phyloP scores from a whole-genome alignment of 2,797 vertebrate species.

The Dallia pectoralis region DNA sequence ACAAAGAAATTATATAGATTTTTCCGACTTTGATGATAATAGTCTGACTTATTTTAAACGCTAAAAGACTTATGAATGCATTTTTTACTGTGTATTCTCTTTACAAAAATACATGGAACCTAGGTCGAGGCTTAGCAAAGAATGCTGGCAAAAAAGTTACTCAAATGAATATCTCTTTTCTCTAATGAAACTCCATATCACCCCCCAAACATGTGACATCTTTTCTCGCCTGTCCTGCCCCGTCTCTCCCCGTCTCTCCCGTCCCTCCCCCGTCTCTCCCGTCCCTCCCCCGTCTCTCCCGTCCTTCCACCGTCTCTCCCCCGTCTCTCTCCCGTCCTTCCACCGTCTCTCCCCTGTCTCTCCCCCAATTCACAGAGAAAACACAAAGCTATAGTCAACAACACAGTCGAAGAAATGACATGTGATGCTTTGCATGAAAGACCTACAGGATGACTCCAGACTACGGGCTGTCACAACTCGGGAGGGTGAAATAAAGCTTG shows the following conservation, averaged over 20 bases:
- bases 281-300: too few relatives aligned
- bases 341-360: not conserved
- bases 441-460: slow-evolving; percentile 15
- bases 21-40: too few relatives aligned
- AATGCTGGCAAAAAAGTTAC: not conserved
- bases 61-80: not conserved
- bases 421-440: slow-evolving; percentile 60
- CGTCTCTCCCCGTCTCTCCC: not conserved
- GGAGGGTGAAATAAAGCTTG: slow-evolving; percentile 31
- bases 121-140: too few relatives aligned
- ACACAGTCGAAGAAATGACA: slow-evolving; percentile 39
- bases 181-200: not conserved
- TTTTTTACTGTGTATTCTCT: not conserved
- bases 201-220: not conserved
- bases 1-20: too few relatives aligned
- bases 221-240: not conserved
- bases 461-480: slow-evolving; percentile 51
- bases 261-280: not conserved
- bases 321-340: not conserved
- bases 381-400: slow-evolving; percentile 46
- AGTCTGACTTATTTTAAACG: not conserved
- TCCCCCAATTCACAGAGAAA: slow-evolving; percentile 35
- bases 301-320: not conserved
- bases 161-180: not conserved
- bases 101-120: too few relatives aligned